phyloP scores from a whole-genome alignment of 2,888 invertebrate genomes.

The Trissolcus brochymenae region DNA sequence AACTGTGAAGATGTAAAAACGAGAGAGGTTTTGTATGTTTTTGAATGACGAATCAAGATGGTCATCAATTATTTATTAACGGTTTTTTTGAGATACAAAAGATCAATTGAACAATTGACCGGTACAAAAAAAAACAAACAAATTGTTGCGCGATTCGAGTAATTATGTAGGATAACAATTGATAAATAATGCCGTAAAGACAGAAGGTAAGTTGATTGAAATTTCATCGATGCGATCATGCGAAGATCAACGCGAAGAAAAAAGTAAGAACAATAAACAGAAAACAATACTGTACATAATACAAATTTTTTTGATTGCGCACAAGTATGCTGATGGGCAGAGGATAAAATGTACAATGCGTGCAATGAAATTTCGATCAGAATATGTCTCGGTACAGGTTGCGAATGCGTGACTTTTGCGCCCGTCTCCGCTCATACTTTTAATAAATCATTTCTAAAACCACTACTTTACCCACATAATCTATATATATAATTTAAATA shows the following conservation, averaged over 20 bases:
- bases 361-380: slow-evolving; percentile 42
- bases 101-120: slow-evolving; percentile 22
- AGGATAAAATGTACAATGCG: slow-evolving; percentile 1
- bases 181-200: slow-evolving; percentile 27
- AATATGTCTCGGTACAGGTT: slow-evolving; percentile 5
- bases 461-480: slow-evolving; percentile 70
- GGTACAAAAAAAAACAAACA: slow-evolving; percentile 22
- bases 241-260: slow-evolving; percentile 10
- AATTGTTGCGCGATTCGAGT: slow-evolving; percentile 30
- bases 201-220: slow-evolving; percentile 1
- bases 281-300: slow-evolving; percentile 47
- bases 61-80: slow-evolving; percentile 32
- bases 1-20: slow-evolving; percentile 12
- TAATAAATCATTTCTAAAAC: slow-evolving; percentile 63
- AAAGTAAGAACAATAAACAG: slow-evolving; percentile 30
- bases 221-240: slow-evolving; percentile 24
- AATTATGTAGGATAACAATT: slow-evolving; percentile 11
- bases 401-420: slow-evolving; percentile 39
- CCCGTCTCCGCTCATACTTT: slow-evolving; percentile 55
- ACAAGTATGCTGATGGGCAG: slow-evolving; percentile 10
- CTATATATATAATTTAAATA: slow-evolving; percentile 72
- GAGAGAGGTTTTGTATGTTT: slow-evolving; percentile 9
- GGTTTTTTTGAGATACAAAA: slow-evolving; percentile 32
- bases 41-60: slow-evolving; percentile 22
- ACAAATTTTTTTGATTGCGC: slow-evolving; percentile 17